A percentile compares a stretch with the other conserved stretches of the same genome.
Conservation (phyloP, 1,140 invertebrate species). For the Trachymyrmex cornetzi region DNA sequence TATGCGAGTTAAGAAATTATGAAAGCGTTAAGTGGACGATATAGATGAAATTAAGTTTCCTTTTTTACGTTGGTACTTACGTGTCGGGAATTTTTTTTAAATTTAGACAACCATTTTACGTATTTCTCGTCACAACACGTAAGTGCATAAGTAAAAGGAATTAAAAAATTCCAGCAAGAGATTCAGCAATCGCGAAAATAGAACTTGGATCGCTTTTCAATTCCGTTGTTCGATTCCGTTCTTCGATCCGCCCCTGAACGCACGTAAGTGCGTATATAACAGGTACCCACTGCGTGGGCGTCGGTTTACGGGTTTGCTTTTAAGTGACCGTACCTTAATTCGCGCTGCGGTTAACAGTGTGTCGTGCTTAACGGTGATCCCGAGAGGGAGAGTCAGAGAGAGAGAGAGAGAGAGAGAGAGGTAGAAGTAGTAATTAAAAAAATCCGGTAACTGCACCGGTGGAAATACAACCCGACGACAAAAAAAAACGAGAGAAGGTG, state of each 20-base stretch:
- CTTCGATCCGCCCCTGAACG: conserved; percentile 65
- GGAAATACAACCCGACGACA: conserved; percentile 58
- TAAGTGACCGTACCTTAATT: conserved; percentile 76
- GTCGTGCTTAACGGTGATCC: conserved; percentile 76
- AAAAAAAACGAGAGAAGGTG: conserved; percentile 42
- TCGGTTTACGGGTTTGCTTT: conserved; percentile 78
- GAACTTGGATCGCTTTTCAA: not conserved
- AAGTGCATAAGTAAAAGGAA: not conserved
- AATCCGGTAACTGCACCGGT: conserved; percentile 68
- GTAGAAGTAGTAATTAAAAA: conserved; percentile 76
- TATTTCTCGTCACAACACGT: too few relatives aligned
- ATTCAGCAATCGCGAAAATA: not conserved
- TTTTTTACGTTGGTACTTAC: not conserved
- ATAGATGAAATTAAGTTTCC: not conserved
- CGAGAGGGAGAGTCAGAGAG: not conserved
- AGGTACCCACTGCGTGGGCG: conserved; percentile 77
- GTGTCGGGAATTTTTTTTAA: not conserved
- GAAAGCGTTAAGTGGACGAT: not conserved
- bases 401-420: not conserved
- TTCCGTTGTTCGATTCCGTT: conserved; percentile 17
- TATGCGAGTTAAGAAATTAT: too few relatives aligned
- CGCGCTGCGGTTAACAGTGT: conserved; percentile 69
- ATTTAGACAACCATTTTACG: not conserved
- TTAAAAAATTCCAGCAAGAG: not conserved
- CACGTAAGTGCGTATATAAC: conserved; percentile 63